Base-by-base conservation (phyloP, 2,797 vertebrate genomes). In the Falco peregrinus region DNA sequence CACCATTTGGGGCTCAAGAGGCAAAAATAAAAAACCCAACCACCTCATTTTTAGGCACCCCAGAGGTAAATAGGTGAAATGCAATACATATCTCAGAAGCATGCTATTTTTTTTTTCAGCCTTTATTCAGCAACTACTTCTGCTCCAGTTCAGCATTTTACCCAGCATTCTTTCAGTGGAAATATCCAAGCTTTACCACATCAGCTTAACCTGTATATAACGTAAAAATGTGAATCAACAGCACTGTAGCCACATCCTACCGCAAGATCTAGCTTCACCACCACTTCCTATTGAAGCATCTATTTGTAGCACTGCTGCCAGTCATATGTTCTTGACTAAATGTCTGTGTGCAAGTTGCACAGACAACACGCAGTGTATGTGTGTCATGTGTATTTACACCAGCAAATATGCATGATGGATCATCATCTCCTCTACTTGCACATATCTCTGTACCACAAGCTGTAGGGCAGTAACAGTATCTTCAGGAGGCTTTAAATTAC, bases 221-320 rank as follows among this genome's bases (percentile, higher is more conserved):
- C 22, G 53, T 20, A 84, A 86, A 89, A 89, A 80, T 10, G 63
- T 87, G 93, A 97, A 96, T 84, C 79, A 76, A 91, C 76, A 93
- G 82, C 87, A 26, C 74, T 33, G 65, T 87, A 78, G 85, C 97
- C 97, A 96, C 97, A 97, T 97, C 96, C 96, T 96, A 77, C 92
- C 93, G 3, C 93, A 89, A 87, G 48, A 50, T 33, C 75, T 63
- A 76, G 79, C 56, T 80, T 74, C 35, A 39, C 93, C 93, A 50
- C 86, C 0, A 1, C 73, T 96, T 97, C 96, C 96, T 91, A 87
- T 47, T 25, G 87, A 59, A 93, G 74, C 33, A n/a, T 39, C 93
- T 88, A 84, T 89, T 80, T 51, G 73, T 25, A 86, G 93, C 88
- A 45, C 43, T 22, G 53, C 56, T 51, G 79, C 73, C n/a, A 37